Conservation (phyloP, 53 echinoderm and acorn worm genomes). For the Arbacia lixula region DNA sequence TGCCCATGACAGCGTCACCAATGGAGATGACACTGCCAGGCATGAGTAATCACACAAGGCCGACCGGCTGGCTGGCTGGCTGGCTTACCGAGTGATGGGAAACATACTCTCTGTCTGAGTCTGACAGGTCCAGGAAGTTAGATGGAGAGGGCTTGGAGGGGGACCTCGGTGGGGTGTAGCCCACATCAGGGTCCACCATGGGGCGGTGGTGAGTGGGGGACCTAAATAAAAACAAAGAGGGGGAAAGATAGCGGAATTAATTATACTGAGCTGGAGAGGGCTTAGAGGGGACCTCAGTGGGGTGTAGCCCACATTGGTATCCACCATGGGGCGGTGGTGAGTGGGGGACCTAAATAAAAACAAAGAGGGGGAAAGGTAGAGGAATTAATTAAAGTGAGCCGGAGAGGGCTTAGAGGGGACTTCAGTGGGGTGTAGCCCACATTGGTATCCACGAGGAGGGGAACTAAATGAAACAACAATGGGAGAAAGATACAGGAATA, state of each 20-base stretch:
- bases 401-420: slow-evolving; percentile 85
- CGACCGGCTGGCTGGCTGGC: neutral
- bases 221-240: neutral
- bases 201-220: neutral
- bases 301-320: slow-evolving; percentile 5
- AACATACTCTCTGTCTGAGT: slow-evolving; percentile 66
- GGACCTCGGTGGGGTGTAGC: slow-evolving; percentile 51
- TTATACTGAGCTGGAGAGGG: slow-evolving; percentile 81
- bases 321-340: neutral
- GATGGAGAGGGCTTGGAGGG: slow-evolving; percentile 82
- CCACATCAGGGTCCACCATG: neutral
- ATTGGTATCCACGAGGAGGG: neutral
- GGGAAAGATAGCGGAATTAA: neutral
- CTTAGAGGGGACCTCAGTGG: slow-evolving; percentile 67
- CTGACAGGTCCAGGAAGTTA: slow-evolving; percentile 82
- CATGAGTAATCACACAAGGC: too few species aligned
- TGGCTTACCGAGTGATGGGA: slow-evolving; percentile 6
- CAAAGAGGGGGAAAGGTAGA: neutral
- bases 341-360: neutral
- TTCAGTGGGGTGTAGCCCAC: slow-evolving; percentile 14
- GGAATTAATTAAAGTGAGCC: too few species aligned
- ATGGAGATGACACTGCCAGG: too few species aligned
- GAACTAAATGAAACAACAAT: neutral
- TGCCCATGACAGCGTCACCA: too few species aligned
- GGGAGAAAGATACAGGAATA: neutral